Evolutionary conservation across 1,140 invertebrate species (phyloP).

Genomic region (Formica exsecta): DNA sequence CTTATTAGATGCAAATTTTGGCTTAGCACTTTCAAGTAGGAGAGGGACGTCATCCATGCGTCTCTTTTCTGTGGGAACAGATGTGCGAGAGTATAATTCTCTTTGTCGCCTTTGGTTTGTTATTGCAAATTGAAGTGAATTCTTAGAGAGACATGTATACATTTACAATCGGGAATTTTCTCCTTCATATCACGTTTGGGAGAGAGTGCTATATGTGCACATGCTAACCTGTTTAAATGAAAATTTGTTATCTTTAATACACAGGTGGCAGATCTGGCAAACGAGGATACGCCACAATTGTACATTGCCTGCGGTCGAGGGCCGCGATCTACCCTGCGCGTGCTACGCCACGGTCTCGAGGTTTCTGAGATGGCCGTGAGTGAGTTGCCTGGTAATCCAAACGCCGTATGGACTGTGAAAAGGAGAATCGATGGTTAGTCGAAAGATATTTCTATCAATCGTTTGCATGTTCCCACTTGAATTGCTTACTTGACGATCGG

Average conservation of each 20-base stretch:
- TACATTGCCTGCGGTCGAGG: slow-evolving; percentile 98
- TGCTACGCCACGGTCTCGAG: slow-evolving; percentile 98
- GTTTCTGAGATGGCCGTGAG: slow-evolving; percentile 99
- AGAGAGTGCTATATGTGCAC: not conserved
- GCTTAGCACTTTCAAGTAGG: slow-evolving; percentile 80
- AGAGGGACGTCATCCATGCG: slow-evolving; percentile 55
- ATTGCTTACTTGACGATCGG: slow-evolving; percentile 22
- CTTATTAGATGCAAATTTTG: not conserved
- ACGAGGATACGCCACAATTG: slow-evolving; percentile 99
- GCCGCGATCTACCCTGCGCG: slow-evolving; percentile 96
- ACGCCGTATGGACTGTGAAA: slow-evolving; percentile 99
- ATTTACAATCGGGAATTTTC: not conserved
- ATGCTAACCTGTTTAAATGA: not conserved
- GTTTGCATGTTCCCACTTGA: slow-evolving; percentile 66
- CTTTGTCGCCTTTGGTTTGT: slow-evolving; percentile 84
- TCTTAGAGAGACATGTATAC: slow-evolving; percentile 76
- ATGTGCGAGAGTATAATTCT: slow-evolving; percentile 80
- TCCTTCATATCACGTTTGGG: not conserved
- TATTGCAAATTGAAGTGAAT: slow-evolving; percentile 83
- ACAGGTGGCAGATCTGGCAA: slow-evolving; percentile 93
- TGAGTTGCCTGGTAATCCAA: slow-evolving; percentile 99
- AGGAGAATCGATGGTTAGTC: slow-evolving; percentile 96
- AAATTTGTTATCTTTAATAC: slow-evolving; percentile 15
- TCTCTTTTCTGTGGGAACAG: slow-evolving; percentile 74
- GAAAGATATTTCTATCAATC: slow-evolving; percentile 43